Evolutionary conservation across 30 jellyfish, hydroid and myxozoan genomes (phyloP).

Genomic region (Clytia hemisphaerica): DNA sequence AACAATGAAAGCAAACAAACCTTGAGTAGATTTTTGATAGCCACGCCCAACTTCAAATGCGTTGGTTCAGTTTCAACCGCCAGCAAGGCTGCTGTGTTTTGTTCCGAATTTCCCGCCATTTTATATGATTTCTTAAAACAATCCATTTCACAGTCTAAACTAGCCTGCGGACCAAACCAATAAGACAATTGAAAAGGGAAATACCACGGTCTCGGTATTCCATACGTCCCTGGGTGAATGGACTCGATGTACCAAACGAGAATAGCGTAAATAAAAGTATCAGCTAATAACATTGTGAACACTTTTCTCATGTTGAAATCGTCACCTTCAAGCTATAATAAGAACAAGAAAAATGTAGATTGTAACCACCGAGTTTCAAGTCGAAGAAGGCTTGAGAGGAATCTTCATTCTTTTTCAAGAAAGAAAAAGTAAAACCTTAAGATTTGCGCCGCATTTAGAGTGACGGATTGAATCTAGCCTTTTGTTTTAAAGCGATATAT

Average conservation of each 20-base stretch:
- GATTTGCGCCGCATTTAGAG: too few species aligned
- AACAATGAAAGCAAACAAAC: constrained; percentile 18
- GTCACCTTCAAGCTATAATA: constrained; percentile 67
- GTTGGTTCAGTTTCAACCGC: constrained; percentile 83
- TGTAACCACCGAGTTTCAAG: too few species aligned
- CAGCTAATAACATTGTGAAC: constrained; percentile 77
- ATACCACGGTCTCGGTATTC: constrained; percentile 93
- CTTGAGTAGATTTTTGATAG: constrained; percentile 72
- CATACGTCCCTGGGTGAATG: constrained; percentile 88
- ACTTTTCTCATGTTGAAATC: constrained; percentile 77
- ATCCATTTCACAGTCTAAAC: constrained; percentile 2
- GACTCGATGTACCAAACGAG: constrained; percentile 89
- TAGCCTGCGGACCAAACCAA: constrained; percentile 67
- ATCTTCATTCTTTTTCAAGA: too few species aligned
- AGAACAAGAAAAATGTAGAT: not conserved
- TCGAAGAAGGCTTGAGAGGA: too few species aligned
- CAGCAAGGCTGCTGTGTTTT: constrained; percentile 62
- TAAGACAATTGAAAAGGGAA: constrained; percentile 80
- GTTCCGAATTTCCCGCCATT: constrained; percentile 33
- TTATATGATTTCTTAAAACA: constrained; percentile 35
- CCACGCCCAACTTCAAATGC: constrained; percentile 80
- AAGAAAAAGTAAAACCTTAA: too few species aligned
- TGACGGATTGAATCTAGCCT: too few species aligned
- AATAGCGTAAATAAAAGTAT: constrained; percentile 70
- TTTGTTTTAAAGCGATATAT: too few species aligned